Base-by-base conservation (phyloP, 1,140 invertebrate species). In the Drosophila bocqueti region DNA sequence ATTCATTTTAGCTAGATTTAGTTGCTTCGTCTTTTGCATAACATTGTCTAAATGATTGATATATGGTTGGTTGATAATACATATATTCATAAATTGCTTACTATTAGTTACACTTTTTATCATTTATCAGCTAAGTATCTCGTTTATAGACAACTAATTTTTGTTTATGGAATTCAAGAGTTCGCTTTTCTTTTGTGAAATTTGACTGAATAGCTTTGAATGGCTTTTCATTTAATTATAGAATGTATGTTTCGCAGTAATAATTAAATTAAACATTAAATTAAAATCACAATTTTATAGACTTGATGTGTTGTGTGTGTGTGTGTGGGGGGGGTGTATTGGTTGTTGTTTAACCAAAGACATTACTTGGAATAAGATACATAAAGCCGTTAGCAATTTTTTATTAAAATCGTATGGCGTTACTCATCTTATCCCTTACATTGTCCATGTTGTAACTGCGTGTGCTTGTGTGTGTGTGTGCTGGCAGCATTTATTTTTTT, bases 241-340 rank as follows among this genome's bases (percentile, higher is more conserved):
- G 47, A 62, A 72, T 52, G 21, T 47, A 76, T 76, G 74, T 18
- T 76, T 76, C 34, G 55, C 61, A 54, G 68, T 75, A 77, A 71
- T 73, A 71, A 90, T 90, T 90, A 90, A 77, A 91, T 89, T 83
- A 90, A 86, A 86, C 84, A 91, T 92, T 74, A 92, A 92, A 92
- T 86, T 92, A 92, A 92, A 92, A 92, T 92, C 91, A 92, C 91
- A 92, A 92, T 92, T 92, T 91, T 91, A 92, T 91, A 92, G 91
- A 92, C 91, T 92, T 92, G 91, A 91, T 87, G 81, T 92, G 54
- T 55, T 55, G 52, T 55, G 52, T 55, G 5, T 36, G 71, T 24
- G 24, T 77, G 69, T 38, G 16, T 36, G 68, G 45, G 66, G 55
- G 68, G 45, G 66, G 55, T 66, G 10, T 66, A 18, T 59, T 40